Conservation (phyloP, 2,888 invertebrate species). For the Endotricha flammealis region DNA sequence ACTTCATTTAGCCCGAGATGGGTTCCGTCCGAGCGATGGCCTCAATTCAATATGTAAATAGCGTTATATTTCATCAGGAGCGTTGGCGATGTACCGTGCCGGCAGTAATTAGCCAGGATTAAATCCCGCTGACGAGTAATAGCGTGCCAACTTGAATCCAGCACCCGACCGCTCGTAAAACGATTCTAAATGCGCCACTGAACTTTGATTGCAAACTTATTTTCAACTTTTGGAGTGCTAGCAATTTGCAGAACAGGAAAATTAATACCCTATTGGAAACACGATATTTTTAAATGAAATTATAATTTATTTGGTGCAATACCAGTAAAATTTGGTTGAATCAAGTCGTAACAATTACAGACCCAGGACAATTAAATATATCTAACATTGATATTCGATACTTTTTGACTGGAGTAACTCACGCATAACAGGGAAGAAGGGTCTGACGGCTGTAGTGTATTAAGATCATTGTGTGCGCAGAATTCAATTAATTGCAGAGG, state of each 20-base stretch:
- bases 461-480: too few species aligned
- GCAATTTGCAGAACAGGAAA: background rate
- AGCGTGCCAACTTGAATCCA: conserved; percentile 39
- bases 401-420: too few species aligned
- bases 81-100: conserved; percentile 35
- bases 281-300: too few species aligned
- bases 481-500: too few species aligned
- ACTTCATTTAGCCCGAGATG: conserved; percentile 36
- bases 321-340: too few species aligned
- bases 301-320: too few species aligned
- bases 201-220: conserved; percentile 39
- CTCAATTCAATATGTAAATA: conserved; percentile 43
- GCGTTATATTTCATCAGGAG: conserved; percentile 34
- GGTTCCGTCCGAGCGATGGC: conserved; percentile 23
- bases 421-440: too few species aligned
- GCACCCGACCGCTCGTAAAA: conserved; percentile 30
- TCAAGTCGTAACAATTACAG: too few species aligned
- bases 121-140: conserved; percentile 48
- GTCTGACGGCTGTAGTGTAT: too few species aligned
- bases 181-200: conserved; percentile 38
- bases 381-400: too few species aligned
- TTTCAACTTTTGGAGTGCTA: conserved; percentile 22
- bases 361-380: too few species aligned
- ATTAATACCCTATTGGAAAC: too few species aligned
- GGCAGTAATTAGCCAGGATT: conserved; percentile 58